Percentiles rank a stretch among this genome's conserved stretches.
Evolutionary conservation across 92 coral and sea anemone species (phyloP).

Genomic region (Umimayanthus chanpuru): DNA sequence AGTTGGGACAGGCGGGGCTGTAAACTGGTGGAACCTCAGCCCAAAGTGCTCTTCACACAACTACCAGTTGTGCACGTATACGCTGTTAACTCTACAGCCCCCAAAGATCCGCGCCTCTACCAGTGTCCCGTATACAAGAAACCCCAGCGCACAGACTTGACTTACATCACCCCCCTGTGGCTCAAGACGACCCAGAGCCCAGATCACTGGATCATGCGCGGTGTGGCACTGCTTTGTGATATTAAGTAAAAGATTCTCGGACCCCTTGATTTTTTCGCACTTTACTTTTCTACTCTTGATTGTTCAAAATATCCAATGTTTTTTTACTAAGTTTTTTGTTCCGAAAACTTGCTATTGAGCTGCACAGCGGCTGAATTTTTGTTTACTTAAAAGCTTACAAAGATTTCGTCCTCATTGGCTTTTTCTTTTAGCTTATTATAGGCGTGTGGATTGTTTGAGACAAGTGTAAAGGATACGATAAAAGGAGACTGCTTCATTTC

Average conservation of each 20-base stretch:
- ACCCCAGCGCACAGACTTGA: conserved; percentile 88
- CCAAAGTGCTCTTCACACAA: conserved; percentile 80
- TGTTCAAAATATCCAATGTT: neutral
- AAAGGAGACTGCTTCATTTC: neutral
- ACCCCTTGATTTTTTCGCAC: neutral
- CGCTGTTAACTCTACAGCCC: conserved; percentile 91
- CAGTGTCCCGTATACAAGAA: conserved; percentile 95
- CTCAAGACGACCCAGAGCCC: conserved; percentile 89
- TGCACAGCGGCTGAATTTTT: neutral
- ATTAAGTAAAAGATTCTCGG: conserved; percentile 58
- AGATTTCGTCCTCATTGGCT: neutral
- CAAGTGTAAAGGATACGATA: neutral
- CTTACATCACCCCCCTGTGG: conserved; percentile 96
- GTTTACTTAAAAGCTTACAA: neutral
- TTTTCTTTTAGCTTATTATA: neutral
- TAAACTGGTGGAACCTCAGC: conserved; percentile 85
- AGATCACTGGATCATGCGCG: conserved; percentile 92
- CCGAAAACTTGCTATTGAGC: neutral
- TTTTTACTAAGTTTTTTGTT: neutral
- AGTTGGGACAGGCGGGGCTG: conserved; percentile 92
- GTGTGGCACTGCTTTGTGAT: conserved; percentile 85
- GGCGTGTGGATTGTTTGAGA: neutral
- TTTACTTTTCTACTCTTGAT: neutral
- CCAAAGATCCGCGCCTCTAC: conserved; percentile 88
- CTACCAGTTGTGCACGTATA: conserved; percentile 88